Conservation (phyloP, 1,140 invertebrate species). For the Gerris buenoi region DNA sequence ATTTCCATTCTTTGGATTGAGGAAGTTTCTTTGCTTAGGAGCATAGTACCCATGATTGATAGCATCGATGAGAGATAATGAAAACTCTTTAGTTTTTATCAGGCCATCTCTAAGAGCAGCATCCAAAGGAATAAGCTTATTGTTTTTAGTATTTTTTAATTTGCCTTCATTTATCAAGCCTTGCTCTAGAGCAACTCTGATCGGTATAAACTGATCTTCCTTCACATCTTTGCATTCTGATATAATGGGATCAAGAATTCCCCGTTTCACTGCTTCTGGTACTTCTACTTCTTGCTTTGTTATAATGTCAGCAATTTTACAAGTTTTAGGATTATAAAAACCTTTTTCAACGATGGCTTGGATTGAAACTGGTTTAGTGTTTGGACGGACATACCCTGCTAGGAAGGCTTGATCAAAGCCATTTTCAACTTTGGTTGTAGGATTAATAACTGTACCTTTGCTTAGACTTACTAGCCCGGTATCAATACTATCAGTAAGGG, state of each 20-base stretch:
- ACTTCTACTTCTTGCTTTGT: conserved; percentile 52
- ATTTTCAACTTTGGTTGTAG: conserved; percentile 47
- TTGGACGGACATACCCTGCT: conserved; percentile 47
- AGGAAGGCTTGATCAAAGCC: conserved; percentile 53
- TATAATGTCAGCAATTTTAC: conserved; percentile 52
- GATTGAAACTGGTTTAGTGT: conserved; percentile 51
- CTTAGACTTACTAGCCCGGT: conserved; percentile 58
- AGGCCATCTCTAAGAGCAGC: conserved; percentile 49
- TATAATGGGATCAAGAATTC: conserved; percentile 65
- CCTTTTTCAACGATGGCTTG: conserved; percentile 54
- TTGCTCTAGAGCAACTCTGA: conserved; percentile 47
- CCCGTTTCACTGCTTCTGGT: conserved; percentile 57
- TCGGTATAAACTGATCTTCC: conserved; percentile 46
- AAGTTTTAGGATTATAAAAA: conserved; percentile 47
- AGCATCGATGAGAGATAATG: conserved; percentile 53
- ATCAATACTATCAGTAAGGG: conserved; percentile 58
- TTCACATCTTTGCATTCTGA: conserved; percentile 65
- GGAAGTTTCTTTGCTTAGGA: conserved; percentile 53
- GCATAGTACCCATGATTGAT: conserved; percentile 67
- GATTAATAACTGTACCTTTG: conserved; percentile 51
- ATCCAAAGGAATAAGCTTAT: conserved; percentile 47
- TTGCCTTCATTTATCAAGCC: conserved; percentile 53
- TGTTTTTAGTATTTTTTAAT: conserved; percentile 48
- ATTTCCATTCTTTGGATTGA: conserved; percentile 64
- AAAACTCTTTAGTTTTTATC: conserved; percentile 51